A percentile compares a stretch with the other conserved stretches of the same genome.
Conservation (phyloP, 2,888 invertebrate genomes). For the Griposia aprilina region DNA sequence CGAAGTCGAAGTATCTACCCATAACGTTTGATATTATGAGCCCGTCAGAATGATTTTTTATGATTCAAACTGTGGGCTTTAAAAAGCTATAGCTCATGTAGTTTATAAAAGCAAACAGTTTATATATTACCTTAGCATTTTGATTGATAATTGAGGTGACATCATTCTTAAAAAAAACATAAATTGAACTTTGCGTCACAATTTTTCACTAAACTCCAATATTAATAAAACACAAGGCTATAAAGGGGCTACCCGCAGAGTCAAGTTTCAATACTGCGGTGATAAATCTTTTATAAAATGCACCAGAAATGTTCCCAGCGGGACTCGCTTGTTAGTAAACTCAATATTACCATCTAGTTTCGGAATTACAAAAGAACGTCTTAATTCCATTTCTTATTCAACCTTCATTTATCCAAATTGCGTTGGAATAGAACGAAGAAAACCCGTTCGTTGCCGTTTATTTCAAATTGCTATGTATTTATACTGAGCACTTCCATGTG, state of each 20-base stretch:
- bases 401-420: slow-evolving; percentile 65
- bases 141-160: slow-evolving; percentile 38
- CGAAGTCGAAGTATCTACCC: not conserved
- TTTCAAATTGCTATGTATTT: slow-evolving; percentile 61
- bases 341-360: slow-evolving; percentile 74
- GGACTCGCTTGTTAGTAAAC: slow-evolving; percentile 71
- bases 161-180: slow-evolving; percentile 27
- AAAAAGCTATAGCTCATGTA: not conserved
- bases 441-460: slow-evolving; percentile 68
- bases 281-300: slow-evolving; percentile 77
- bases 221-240: slow-evolving; percentile 70
- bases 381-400: slow-evolving; percentile 72
- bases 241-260: slow-evolving; percentile 73
- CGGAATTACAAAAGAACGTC: slow-evolving; percentile 72
- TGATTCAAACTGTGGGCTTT: slow-evolving; percentile 3
- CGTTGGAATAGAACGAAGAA: slow-evolving; percentile 49
- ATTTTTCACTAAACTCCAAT: slow-evolving; percentile 63
- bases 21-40: not conserved
- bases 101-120: not conserved
- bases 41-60: slow-evolving; percentile 9
- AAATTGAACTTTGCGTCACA: slow-evolving; percentile 41
- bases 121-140: slow-evolving; percentile 16
- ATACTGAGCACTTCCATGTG: slow-evolving; percentile 56
- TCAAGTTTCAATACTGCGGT: slow-evolving; percentile 72
- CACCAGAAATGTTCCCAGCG: slow-evolving; percentile 75